Conservation (phyloP, 2,888 invertebrate genomes). For the Geotrupes spiniger region DNA sequence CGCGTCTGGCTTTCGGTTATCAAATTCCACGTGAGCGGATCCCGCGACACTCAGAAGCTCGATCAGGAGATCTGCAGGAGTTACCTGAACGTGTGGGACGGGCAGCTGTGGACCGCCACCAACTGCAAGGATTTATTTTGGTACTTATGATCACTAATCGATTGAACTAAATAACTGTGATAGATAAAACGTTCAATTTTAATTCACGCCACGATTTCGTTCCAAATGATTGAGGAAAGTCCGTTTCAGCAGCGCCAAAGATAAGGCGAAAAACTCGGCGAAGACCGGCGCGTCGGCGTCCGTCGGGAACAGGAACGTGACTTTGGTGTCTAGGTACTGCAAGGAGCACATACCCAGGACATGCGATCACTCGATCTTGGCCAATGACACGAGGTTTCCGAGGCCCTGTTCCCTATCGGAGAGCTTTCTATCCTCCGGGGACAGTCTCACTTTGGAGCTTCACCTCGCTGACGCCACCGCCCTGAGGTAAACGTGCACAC, state of each 20-base stretch:
- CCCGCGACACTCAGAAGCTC: constrained; percentile 62
- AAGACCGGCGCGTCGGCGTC: constrained; percentile 42
- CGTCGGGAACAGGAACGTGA: constrained; percentile 64
- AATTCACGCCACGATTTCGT: too few species aligned
- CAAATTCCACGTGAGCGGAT: constrained; percentile 76
- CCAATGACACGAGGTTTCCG: constrained; percentile 54
- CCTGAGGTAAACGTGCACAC: constrained; percentile 76
- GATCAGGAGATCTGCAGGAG: constrained; percentile 78
- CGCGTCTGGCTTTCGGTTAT: constrained; percentile 83
- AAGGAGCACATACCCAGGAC: constrained; percentile 77
- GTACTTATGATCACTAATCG: constrained; percentile 55
- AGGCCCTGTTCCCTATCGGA: constrained; percentile 75
- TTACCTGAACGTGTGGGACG: constrained; percentile 85
- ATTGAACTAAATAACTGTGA: too few species aligned
- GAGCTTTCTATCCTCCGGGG: constrained; percentile 79
- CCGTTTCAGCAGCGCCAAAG: constrained; percentile 38
- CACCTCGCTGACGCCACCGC: constrained; percentile 80
- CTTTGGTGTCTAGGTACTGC: constrained; percentile 77
- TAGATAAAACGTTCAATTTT: too few species aligned
- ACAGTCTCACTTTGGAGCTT: constrained; percentile 76
- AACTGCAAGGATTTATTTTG: constrained; percentile 79
- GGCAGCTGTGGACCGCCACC: constrained; percentile 71
- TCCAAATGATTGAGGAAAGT: constrained; percentile 8
- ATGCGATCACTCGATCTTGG: constrained; percentile 77
- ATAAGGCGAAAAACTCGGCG: constrained; percentile 37